Percentiles rank a stretch among this genome's conserved stretches.
These are phyloP conservation scores for Lithobates pipiens DNA, from an alignment of 2,797 vertebrate genomes.

Conservation along the genomic window DNA sequence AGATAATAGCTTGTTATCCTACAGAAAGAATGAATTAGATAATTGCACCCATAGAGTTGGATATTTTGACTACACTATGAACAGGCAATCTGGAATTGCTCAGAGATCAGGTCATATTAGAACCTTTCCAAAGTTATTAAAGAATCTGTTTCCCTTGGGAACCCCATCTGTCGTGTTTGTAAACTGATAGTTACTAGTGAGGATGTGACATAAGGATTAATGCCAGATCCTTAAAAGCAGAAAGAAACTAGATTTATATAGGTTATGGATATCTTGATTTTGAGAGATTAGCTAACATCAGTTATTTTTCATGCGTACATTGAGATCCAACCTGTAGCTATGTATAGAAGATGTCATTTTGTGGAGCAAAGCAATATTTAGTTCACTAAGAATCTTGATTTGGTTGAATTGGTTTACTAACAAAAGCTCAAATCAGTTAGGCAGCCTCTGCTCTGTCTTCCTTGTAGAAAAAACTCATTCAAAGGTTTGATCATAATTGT, in stretches of 20 bases:
- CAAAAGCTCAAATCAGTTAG: too few relatives aligned
- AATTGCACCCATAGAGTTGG: constrained; percentile 10
- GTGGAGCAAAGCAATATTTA: not conserved
- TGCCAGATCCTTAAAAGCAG: constrained; percentile 22
- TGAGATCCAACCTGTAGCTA: not conserved
- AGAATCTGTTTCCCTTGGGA: constrained; percentile 48
- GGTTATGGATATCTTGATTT: constrained; percentile 40
- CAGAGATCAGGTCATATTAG: constrained; percentile 32
- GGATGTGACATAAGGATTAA: constrained; percentile 46
- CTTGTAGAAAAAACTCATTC: too few relatives aligned
- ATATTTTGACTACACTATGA: constrained; percentile 10
- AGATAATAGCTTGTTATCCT: constrained; percentile 25
- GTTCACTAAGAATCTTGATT: not conserved
- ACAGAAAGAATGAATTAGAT: constrained; percentile 45
- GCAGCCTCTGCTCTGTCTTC: too few relatives aligned
- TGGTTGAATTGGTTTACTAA: not conserved
- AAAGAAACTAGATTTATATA: constrained; percentile 40
- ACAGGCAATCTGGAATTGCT: constrained; percentile 40
- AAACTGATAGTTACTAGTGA: constrained; percentile 51
- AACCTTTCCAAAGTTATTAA: constrained; percentile 48
- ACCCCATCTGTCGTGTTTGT: constrained; percentile 55
- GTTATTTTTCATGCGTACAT: not conserved
- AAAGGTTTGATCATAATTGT: too few relatives aligned
- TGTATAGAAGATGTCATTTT: not conserved
- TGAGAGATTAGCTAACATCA: constrained; percentile 12